Percentiles rank a stretch among this genome's conserved stretches.
Evolutionary conservation across 2,113 vertebrate species (phyloP).

Genomic region (Cathartes aura): DNA sequence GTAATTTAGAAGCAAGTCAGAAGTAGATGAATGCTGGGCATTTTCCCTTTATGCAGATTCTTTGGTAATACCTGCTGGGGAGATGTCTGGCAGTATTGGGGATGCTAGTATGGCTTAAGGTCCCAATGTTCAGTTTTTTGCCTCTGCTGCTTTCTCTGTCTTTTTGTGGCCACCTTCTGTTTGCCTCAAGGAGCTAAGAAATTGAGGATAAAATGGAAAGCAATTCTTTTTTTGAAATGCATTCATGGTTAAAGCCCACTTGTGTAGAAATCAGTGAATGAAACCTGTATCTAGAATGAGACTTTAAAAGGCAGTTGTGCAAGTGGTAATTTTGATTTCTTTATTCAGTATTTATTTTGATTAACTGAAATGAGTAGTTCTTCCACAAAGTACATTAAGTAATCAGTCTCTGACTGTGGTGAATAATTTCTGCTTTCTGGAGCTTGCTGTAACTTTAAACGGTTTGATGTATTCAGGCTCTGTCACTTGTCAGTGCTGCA

Average conservation of each 20-base stretch:
- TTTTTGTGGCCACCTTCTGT: not conserved
- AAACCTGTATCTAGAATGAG: not conserved
- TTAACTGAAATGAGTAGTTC: not conserved
- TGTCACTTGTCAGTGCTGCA: not conserved
- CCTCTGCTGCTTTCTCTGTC: not conserved
- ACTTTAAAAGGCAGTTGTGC: not conserved
- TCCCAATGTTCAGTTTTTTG: fast-evolving
- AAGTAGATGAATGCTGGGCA: not conserved
- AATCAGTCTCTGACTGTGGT: not conserved
- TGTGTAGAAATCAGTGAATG: not conserved
- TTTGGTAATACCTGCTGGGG: not conserved
- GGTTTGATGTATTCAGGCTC: fast-evolving
- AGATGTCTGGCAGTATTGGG: not conserved
- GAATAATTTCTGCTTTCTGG: not conserved
- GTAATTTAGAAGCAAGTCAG: not conserved
- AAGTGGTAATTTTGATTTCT: not conserved
- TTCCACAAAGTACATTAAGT: not conserved
- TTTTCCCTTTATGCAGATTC: not conserved
- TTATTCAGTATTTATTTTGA: not conserved
- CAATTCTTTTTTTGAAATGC: not conserved
- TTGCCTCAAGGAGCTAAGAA: not conserved
- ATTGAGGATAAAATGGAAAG: not conserved
- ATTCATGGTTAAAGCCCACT: not conserved
- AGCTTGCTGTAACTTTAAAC: not conserved
- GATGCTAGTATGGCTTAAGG: not conserved